A percentile compares a stretch with the other conserved stretches of the same genome.
Conservation (phyloP, 2,797 vertebrate genomes). For the Micromesistius poutassou region DNA sequence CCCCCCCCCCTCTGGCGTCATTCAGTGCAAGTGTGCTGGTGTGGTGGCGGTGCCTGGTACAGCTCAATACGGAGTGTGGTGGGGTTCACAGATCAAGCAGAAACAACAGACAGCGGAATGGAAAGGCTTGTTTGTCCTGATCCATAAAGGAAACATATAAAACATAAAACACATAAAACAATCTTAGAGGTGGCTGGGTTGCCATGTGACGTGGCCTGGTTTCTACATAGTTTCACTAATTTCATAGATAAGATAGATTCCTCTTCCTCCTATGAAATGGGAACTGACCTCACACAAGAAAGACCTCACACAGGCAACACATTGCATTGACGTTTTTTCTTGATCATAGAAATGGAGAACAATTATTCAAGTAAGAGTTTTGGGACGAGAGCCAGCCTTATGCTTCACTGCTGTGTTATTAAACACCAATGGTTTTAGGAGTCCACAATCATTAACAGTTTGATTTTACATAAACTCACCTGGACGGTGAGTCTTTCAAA, state of each 20-base stretch:
- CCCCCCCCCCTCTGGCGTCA: constrained; percentile 1
- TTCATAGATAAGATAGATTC: not conserved
- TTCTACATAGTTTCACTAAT: not conserved
- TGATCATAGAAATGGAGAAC: not conserved
- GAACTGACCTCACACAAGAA: not conserved
- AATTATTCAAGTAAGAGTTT: not conserved
- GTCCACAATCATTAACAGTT: not conserved
- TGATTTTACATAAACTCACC: not conserved
- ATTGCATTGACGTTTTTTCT: not conserved
- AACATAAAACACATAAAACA: not conserved
- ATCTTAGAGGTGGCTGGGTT: not conserved
- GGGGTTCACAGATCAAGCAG: not conserved
- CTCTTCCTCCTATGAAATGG: not conserved
- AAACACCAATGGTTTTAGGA: not conserved
- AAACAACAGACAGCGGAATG: constrained; percentile 5
- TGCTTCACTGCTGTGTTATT: not conserved
- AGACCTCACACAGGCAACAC: too few relatives aligned
- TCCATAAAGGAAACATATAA: not conserved
- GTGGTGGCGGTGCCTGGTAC: constrained; percentile 33
- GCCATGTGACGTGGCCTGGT: not conserved
- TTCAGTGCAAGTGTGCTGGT: not conserved
- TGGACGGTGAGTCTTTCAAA: too few relatives aligned
- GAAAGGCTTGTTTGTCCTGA: constrained; percentile 14
- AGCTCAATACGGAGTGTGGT: not conserved
- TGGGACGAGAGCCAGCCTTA: not conserved